A percentile compares a stretch with the other conserved stretches of the same genome.
phyloP scores from a whole-genome alignment of 2,888 invertebrate species.

The Drosophila sordidula region DNA sequence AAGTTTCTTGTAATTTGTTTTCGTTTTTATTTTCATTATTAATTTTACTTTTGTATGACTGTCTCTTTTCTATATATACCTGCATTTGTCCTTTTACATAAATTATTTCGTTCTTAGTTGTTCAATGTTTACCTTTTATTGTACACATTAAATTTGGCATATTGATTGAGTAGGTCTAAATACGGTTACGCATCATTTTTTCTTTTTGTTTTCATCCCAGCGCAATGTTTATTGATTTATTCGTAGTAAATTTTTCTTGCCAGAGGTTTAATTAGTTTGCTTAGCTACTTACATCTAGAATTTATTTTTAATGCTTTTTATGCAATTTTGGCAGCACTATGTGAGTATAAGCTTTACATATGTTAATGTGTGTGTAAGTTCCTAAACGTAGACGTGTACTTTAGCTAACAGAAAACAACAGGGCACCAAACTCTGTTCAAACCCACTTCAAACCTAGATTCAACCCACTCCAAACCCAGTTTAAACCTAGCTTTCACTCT shows the following conservation, averaged over 20 bases:
- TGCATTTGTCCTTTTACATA: conserved; percentile 74
- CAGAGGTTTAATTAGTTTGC: conserved; percentile 54
- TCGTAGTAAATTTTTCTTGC: conserved; percentile 18
- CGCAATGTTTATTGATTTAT: conserved; percentile 23
- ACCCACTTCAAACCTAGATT: too few relatives aligned
- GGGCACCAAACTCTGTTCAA: not conserved
- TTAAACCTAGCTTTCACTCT: too few relatives aligned
- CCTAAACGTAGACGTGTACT: not conserved
- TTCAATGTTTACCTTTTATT: conserved; percentile 32
- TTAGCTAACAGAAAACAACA: not conserved
- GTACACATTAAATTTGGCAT: conserved; percentile 70
- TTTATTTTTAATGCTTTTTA: conserved; percentile 59
- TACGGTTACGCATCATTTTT: conserved; percentile 11
- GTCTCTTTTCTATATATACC: conserved; percentile 62
- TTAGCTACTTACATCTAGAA: conserved; percentile 71
- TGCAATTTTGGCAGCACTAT: conserved; percentile 70
- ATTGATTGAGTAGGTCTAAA: conserved; percentile 69
- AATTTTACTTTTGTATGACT: conserved; percentile 33
- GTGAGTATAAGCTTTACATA: conserved; percentile 68
- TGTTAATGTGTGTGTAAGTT: conserved; percentile 15
- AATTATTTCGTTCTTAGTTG: conserved; percentile 36
- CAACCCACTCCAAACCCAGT: too few relatives aligned
- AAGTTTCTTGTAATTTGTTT: conserved; percentile 5
- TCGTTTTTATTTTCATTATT: conserved; percentile 1
- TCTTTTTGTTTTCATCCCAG: conserved; percentile 1